Base-by-base conservation (phyloP, 2,797 vertebrate species). In the Phylloscopus collybita region DNA sequence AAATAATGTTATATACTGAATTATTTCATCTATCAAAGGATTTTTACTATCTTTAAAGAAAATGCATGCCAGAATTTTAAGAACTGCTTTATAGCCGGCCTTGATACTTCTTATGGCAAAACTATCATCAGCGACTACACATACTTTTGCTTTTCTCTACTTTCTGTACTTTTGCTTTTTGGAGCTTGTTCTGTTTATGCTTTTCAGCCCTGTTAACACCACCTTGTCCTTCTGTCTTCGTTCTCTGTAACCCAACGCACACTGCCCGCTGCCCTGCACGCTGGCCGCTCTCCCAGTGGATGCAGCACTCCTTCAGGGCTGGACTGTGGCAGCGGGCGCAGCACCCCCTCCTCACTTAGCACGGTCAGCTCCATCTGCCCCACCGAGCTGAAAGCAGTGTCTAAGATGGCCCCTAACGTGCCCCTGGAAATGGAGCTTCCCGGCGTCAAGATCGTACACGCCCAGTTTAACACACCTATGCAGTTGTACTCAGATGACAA, bases 401-500 rank as follows among this genome's bases (percentile, higher is more conserved):
- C 98, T 96, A 98, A 90, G 97, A 97, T 98, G 97, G 98, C 98
- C 97, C 98, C 98, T 91, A 98, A 98, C 88, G 97, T 98, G 78
- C 98, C 98, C 89, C 92, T 98, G 98, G 98, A 98, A 93, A 98
- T 98, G 98, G 98, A 98, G 69, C 98, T 98, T 51, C 98, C 98
- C 0, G 98, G 98, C 82, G 98, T 98, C 97, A 98, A 97, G 98
- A 98, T 98, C 91, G 96, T 98, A 25, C 98, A 98, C 29, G 97
- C 98, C 71, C 98, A 98, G 92, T 98, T 98, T 98, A 98, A 98
- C 88, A 98, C 98, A 72, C 98, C 98, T 7, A 97, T 98, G 98
- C 98, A 98, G 93, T 88, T 98, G 94, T 98, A 98, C 95, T 98
- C 98, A 97, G 98, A 98, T 97, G 98, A 98, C 95, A 98, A 98